Evolutionary conservation across 2,113 vertebrate species (phyloP).

Genomic region (Boulengeromyrus knoepffleri): DNA sequence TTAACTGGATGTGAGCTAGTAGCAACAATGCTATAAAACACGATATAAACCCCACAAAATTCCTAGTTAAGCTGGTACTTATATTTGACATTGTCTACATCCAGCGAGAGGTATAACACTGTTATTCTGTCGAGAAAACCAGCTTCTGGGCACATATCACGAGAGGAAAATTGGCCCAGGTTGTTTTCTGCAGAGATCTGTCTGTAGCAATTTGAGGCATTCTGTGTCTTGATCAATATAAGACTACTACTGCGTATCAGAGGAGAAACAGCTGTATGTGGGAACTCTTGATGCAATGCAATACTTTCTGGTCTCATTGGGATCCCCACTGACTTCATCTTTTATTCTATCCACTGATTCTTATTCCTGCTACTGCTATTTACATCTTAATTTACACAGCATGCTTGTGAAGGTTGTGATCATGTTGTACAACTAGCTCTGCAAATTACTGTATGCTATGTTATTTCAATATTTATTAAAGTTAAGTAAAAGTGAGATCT

Average conservation of each 20-base stretch:
- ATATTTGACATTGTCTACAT: neutral
- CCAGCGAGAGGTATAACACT: neutral
- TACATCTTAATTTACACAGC: neutral
- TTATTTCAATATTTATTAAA: neutral
- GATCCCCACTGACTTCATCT: neutral
- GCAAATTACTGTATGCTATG: neutral
- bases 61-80: neutral
- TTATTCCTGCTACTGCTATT: neutral
- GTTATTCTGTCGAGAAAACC: neutral
- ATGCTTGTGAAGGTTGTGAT: neutral
- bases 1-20: neutral
- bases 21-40: neutral
- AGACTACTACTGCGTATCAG: neutral
- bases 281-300: neutral
- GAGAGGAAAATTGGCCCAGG: neutral
- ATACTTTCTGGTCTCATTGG: neutral
- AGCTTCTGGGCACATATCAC: neutral
- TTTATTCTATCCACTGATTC: neutral
- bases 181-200: neutral
- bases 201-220: neutral
- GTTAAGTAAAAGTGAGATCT: neutral
- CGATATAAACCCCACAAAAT: neutral
- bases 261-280: neutral
- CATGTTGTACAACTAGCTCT: neutral
- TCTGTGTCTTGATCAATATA: slow-evolving; percentile 2